Conservation (phyloP, 2,888 invertebrate genomes). For the Microctonus brassicae region DNA sequence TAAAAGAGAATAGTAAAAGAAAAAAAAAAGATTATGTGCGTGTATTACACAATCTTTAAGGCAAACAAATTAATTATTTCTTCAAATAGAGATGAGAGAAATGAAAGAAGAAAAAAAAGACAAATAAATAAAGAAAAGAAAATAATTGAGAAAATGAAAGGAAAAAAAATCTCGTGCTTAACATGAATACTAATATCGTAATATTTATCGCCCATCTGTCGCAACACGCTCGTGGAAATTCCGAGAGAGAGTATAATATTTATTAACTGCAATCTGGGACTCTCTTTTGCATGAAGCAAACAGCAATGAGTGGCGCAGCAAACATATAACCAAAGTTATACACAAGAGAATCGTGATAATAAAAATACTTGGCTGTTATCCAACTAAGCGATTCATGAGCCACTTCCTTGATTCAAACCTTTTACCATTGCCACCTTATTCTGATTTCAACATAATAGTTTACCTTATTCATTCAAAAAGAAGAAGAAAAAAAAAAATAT, state of each 20-base stretch:
- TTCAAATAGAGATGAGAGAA: neutral
- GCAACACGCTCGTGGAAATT: constrained; percentile 1
- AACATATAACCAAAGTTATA: neutral
- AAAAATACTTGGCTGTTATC: constrained; percentile 44
- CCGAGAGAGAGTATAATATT: neutral
- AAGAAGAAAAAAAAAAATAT: neutral
- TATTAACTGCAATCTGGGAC: constrained; percentile 13
- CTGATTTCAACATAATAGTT: neutral
- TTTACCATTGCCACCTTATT: constrained; percentile 2
- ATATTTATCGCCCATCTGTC: constrained; percentile 20
- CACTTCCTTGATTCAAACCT: constrained; percentile 16
- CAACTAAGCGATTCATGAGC: constrained; percentile 33
- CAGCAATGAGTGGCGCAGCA: neutral
- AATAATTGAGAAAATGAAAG: neutral
- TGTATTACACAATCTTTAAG: too few species aligned
- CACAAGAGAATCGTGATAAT: constrained; percentile 23
- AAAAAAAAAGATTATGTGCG: too few species aligned
- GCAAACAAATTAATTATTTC: too few species aligned
- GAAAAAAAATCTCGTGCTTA: constrained; percentile 5
- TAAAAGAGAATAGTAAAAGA: too few species aligned
- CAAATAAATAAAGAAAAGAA: neutral
- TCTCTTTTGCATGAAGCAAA: neutral
- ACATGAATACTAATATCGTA: constrained; percentile 3
- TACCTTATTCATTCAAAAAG: neutral
- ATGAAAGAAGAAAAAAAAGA: neutral